Base-by-base conservation (phyloP, 2,888 invertebrate genomes). In the Matsumyia berberina region DNA sequence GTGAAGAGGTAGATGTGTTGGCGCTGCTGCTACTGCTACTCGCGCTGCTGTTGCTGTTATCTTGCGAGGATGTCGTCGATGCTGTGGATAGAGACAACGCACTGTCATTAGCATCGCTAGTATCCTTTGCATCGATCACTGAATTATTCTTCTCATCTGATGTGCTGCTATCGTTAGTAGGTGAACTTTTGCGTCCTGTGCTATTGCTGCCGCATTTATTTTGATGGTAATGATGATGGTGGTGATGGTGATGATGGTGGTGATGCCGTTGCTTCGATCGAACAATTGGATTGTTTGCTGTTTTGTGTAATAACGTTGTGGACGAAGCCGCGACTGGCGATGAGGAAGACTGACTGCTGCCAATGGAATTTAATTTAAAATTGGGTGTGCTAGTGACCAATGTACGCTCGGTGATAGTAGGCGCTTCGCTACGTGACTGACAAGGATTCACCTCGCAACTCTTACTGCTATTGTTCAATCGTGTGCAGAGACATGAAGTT, bases 401-500 rank as follows among this genome's bases (percentile, higher is more conserved):
- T 29, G 77, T 62, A 35, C 81, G 76, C 5, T 86, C 81, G 44
- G 44, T 57, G 11, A 76, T 46, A 46, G 55, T 60, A 8, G 81
- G 31, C 8, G 53, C 37, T 37, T 87, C 87, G 29, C 73, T 86
- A 7, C 83, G 81, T 9, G 86, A 74, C 60, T 87, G 87, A 82
- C 88, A 88, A 33, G 87, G 83, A 64, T 74, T 87, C 55, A 86
- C 76, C 70, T 86, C 87, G 74, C 87, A 86, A 60, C 66, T 82
- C 33, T 79, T 87, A 51, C 62, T 82, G 64, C 86, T 87, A 31
- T 86, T 88, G 51, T 89, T 89, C 11, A 92, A 87, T 24, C 90
- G 89, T 51, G 91, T 92, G 86, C 92, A 92, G 19, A 92, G 87
- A 77, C 92, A 92, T 39, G 92, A 92, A 5, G 92, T 92, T 29